phyloP scores from a whole-genome alignment of 2,113 vertebrate species.

The Desmodus rotundus region DNA sequence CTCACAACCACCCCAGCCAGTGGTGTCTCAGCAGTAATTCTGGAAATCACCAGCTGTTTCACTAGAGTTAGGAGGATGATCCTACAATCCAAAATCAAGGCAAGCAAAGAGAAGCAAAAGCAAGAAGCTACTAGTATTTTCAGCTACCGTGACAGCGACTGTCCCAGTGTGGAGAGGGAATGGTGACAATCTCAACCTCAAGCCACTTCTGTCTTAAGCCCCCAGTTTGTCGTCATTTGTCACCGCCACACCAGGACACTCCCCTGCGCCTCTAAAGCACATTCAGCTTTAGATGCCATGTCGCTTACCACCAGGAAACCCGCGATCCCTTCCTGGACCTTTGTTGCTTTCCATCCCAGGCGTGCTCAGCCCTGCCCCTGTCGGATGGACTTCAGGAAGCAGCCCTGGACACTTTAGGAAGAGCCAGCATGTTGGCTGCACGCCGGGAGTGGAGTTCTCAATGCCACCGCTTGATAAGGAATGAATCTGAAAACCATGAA shows the following conservation, averaged over 20 bases:
- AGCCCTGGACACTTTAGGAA: background rate
- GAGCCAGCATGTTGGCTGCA: too few species aligned
- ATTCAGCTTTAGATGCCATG: background rate
- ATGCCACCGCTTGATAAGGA: background rate
- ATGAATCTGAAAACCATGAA: background rate
- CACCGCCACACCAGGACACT: background rate
- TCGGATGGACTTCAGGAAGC: background rate
- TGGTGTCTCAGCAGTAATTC: rapidly evolving
- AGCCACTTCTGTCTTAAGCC: background rate
- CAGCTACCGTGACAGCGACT: background rate
- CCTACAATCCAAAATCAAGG: background rate
- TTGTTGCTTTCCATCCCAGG: background rate
- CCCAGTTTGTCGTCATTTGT: background rate
- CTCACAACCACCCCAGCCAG: background rate
- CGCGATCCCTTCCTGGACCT: background rate
- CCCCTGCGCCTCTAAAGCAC: rapidly evolving
- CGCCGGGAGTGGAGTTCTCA: background rate
- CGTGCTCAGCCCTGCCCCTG: background rate
- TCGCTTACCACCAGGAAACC: background rate
- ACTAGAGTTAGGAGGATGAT: background rate
- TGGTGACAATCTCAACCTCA: background rate
- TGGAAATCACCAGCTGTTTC: background rate
- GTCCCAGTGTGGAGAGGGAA: background rate
- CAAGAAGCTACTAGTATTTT: background rate
- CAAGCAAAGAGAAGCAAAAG: background rate